These are phyloP conservation scores for Sus scrofa DNA, from an alignment of 2,113 vertebrate species.

Conservation along the genomic window DNA sequence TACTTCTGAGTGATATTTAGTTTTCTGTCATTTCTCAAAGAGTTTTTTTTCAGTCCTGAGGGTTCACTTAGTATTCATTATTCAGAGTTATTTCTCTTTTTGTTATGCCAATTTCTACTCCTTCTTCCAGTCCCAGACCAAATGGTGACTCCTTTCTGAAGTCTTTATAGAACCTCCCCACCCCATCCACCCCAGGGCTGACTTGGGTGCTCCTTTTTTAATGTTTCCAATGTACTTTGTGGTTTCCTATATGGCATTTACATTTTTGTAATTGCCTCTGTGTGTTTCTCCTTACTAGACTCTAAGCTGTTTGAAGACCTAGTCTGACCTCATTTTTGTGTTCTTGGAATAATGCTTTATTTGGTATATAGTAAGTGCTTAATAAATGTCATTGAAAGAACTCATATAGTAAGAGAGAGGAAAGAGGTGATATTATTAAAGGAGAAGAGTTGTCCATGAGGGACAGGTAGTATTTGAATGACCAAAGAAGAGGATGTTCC, in stretches of 20 bases:
- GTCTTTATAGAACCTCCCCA: background rate
- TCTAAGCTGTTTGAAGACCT: background rate
- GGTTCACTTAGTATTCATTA: background rate
- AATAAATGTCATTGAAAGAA: background rate
- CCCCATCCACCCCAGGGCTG: background rate
- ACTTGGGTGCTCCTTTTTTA: background rate
- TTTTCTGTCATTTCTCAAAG: background rate
- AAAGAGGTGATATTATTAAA: background rate
- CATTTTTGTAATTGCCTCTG: background rate
- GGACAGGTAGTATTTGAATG: background rate
- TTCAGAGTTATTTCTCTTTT: background rate
- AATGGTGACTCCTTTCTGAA: background rate
- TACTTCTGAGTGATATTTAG: background rate
- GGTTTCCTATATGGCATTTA: background rate
- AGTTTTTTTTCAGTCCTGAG: background rate
- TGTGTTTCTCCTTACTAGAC: background rate
- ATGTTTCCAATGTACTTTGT: background rate
- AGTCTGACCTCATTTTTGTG: slow-evolving; percentile 1
- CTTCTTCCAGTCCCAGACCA: background rate
- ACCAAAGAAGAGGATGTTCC: background rate
- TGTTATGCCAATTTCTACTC: background rate
- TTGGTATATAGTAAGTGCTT: background rate
- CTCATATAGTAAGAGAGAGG: background rate
- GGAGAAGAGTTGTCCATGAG: background rate
- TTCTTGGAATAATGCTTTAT: background rate